Conservation (phyloP, 1,140 invertebrate species). For the Pseudomyrmex cubaensis region DNA sequence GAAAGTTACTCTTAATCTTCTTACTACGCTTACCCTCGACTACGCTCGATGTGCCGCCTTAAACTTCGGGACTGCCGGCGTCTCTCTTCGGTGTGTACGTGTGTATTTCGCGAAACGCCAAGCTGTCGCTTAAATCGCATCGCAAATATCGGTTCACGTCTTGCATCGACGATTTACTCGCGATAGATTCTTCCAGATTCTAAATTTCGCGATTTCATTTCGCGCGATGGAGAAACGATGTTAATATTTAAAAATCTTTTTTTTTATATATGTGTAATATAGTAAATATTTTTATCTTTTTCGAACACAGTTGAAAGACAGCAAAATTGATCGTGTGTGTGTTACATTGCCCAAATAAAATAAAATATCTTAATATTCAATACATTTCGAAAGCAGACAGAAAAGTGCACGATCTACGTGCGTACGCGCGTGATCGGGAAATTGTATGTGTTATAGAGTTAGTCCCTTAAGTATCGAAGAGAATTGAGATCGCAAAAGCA, state of each 20-base stretch:
- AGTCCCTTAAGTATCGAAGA: conserved; percentile 23
- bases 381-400: not conserved
- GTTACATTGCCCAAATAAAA: not conserved
- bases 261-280: not conserved
- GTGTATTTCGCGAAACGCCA: conserved; percentile 40
- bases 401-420: not conserved
- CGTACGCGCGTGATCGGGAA: not conserved
- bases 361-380: conserved; percentile 1
- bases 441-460: conserved; percentile 18
- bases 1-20: conserved; percentile 68
- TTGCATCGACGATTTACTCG: conserved; percentile 13
- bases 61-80: conserved; percentile 51
- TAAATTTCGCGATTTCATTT: no score
- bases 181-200: not conserved
- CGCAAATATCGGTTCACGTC: conserved; percentile 10
- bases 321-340: no score
- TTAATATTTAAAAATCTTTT: not conserved
- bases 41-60: conserved; percentile 31
- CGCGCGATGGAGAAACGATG: not conserved
- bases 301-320: no score
- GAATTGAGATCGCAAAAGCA: conserved; percentile 16
- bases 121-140: conserved; percentile 51
- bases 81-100: conserved; percentile 41
- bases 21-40: conserved; percentile 62
- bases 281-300: not conserved